Evolutionary conservation across 2,888 invertebrate species (phyloP).

Genomic region (Rotaria macrura): DNA sequence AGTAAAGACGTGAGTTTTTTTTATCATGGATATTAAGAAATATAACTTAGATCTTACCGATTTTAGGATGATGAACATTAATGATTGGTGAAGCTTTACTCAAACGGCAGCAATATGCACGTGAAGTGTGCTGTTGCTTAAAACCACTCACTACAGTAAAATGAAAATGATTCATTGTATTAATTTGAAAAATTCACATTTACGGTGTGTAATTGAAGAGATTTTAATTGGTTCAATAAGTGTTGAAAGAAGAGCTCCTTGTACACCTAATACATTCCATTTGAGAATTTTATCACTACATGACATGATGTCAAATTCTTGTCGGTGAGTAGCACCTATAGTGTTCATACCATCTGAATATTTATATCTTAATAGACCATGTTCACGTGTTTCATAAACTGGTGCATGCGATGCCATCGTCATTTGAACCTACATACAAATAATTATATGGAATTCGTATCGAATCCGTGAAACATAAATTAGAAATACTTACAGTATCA

Average conservation of each 20-base stretch:
- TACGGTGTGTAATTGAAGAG: background rate
- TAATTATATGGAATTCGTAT: too few relatives aligned
- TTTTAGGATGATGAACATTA: background rate
- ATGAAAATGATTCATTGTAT: background rate
- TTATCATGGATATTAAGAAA: too few relatives aligned
- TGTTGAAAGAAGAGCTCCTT: constrained; percentile 62
- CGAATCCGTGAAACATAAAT: background rate
- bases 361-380: background rate
- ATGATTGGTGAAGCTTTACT: background rate
- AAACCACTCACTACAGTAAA: background rate
- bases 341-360: background rate
- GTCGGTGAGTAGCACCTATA: background rate
- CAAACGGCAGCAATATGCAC: background rate
- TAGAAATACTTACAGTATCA: background rate
- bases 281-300: constrained; percentile 85
- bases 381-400: background rate
- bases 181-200: background rate
- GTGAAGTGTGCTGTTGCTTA: background rate
- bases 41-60: background rate
- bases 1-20: too few relatives aligned
- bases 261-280: constrained; percentile 74
- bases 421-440: background rate
- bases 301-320: constrained; percentile 55
- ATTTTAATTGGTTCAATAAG: constrained; percentile 6
- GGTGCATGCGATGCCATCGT: background rate